Percentiles rank a stretch among this genome's conserved stretches.
Conservation (phyloP, 2,113 vertebrate species). For the Ammodytes dubius region DNA sequence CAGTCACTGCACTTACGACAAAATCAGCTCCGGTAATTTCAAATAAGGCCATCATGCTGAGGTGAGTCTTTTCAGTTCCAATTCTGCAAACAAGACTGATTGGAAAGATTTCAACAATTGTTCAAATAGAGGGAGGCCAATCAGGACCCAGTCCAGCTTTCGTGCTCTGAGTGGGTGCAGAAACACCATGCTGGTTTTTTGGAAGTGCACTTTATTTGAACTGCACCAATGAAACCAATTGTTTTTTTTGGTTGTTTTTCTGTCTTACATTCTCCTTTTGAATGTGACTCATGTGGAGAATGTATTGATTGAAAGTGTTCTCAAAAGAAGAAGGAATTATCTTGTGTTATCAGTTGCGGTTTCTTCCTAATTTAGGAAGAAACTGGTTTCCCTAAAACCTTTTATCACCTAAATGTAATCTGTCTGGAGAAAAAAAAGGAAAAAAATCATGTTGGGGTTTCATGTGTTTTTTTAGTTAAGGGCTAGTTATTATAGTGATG, state of each 20-base stretch:
- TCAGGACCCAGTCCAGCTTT: slow-evolving; percentile 57
- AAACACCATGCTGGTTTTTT: slow-evolving; percentile 33
- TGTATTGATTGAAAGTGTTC: background rate
- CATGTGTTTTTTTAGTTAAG: background rate
- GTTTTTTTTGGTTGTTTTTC: background rate
- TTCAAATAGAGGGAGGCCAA: slow-evolving; percentile 55
- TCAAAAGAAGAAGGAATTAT: background rate
- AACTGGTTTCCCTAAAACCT: background rate
- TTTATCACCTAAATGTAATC: background rate
- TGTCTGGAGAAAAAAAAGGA: background rate
- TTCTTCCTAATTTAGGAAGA: background rate
- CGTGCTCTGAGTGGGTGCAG: slow-evolving; percentile 46
- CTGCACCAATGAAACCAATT: slow-evolving; percentile 28
- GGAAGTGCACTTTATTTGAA: slow-evolving; percentile 33
- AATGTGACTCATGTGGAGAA: background rate
- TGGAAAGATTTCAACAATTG: slow-evolving; percentile 70
- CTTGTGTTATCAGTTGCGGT: background rate
- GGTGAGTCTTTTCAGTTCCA: slow-evolving; percentile 55
- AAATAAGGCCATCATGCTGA: slow-evolving; percentile 70
- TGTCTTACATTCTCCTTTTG: background rate
- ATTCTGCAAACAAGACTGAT: slow-evolving; percentile 59
- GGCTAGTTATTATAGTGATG: background rate
- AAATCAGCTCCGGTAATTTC: slow-evolving; percentile 53
- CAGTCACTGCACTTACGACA: slow-evolving; percentile 15
- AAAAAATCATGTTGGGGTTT: background rate